Conservation (phyloP, 2,113 vertebrate species). For the Pluvianellus socialis region DNA sequence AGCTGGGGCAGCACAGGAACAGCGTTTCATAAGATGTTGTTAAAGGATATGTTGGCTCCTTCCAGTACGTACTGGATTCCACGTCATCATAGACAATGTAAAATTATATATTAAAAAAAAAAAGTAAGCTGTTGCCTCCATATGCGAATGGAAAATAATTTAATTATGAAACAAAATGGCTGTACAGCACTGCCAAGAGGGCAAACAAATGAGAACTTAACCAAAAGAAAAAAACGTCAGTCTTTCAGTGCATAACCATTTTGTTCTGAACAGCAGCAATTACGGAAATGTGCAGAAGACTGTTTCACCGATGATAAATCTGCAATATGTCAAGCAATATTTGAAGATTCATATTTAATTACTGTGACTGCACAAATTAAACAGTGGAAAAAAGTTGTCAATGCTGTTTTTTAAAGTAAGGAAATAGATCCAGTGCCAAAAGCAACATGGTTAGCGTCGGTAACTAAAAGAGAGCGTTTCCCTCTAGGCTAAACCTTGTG, state of each 20-base stretch:
- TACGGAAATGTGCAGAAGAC: conserved; percentile 51
- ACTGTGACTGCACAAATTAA: conserved; percentile 31
- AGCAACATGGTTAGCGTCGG: neutral
- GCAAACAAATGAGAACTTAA: conserved; percentile 27
- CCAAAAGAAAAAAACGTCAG: conserved; percentile 34
- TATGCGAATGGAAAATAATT: neutral
- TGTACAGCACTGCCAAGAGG: neutral
- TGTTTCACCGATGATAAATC: conserved; percentile 51
- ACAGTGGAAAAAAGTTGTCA: conserved; percentile 45
- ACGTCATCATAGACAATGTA: neutral
- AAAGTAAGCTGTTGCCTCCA: neutral
- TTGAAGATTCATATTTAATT: conserved; percentile 60
- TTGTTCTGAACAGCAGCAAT: conserved; percentile 31
- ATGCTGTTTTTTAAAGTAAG: conserved; percentile 28
- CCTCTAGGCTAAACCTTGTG: conserved; percentile 39
- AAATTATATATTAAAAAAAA: neutral
- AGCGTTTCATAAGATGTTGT: neutral
- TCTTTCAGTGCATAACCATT: conserved; percentile 15
- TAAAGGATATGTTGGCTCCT: neutral
- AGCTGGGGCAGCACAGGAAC: neutral
- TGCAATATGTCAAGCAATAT: conserved; percentile 29
- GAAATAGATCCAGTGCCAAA: conserved; percentile 51
- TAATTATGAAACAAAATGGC: conserved; percentile 17
- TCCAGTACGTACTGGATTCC: neutral
- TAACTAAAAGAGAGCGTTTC: neutral